Conservation (phyloP, 1,140 invertebrate genomes). For the Antheraea mylitta region DNA sequence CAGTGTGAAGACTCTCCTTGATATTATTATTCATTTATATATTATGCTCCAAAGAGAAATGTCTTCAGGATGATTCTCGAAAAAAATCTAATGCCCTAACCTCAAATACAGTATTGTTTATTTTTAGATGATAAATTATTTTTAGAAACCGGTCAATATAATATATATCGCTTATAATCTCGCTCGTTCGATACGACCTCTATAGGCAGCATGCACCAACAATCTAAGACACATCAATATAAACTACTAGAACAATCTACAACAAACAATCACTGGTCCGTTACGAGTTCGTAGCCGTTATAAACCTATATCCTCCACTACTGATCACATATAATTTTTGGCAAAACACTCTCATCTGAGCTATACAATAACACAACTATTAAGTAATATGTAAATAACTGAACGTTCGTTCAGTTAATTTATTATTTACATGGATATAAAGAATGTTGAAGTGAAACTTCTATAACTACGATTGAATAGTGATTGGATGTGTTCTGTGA, state of each 20-base stretch:
- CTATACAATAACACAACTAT: slow-evolving; percentile 33
- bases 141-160: neutral
- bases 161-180: slow-evolving; percentile 29
- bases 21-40: too few species aligned
- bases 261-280: slow-evolving; percentile 73
- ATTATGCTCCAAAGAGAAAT: too few species aligned
- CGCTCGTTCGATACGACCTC: slow-evolving; percentile 35
- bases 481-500: too few species aligned
- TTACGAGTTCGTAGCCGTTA: slow-evolving; percentile 51
- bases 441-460: neutral
- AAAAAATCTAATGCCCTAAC: too few species aligned
- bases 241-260: slow-evolving; percentile 65
- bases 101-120: too few species aligned
- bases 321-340: slow-evolving; percentile 71
- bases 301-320: slow-evolving; percentile 44
- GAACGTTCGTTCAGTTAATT: neutral
- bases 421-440: neutral
- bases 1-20: too few species aligned
- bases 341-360: slow-evolving; percentile 62
- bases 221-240: slow-evolving; percentile 68
- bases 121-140: too few species aligned
- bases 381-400: neutral
- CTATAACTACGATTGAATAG: neutral
- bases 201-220: slow-evolving; percentile 65
- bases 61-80: too few species aligned